These are phyloP conservation scores for Eulithis testata DNA, from an alignment of 2,888 invertebrate genomes.

Conservation along the genomic window DNA sequence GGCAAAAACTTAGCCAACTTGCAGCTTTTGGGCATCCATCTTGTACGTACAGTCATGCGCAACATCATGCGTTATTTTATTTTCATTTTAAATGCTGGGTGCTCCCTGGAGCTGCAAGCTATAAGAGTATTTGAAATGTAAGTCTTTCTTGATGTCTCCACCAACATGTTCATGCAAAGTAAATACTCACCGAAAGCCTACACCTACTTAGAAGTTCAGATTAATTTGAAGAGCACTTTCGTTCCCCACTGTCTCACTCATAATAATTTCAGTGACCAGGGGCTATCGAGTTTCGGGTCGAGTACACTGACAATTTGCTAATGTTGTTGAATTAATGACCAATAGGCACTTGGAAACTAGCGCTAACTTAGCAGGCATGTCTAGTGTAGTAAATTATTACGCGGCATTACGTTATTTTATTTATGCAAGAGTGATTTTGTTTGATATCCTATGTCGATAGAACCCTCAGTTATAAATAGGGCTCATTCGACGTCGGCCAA, in stretches of 20 bases:
- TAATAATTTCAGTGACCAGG: constrained; percentile 70
- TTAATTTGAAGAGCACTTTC: constrained; percentile 44
- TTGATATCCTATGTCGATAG: constrained; percentile 31
- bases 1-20: constrained; percentile 78
- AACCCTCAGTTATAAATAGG: constrained; percentile 35
- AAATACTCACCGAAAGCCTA: neutral
- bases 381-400: constrained; percentile 4
- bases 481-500: constrained; percentile 41
- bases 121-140: too few relatives aligned
- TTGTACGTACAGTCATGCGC: constrained; percentile 53
- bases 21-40: constrained; percentile 68
- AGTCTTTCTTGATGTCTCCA: too few relatives aligned
- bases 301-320: constrained; percentile 66
- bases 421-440: constrained; percentile 23
- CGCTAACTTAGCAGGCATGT: constrained; percentile 6
- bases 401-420: constrained; percentile 14
- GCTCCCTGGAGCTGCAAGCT: too few relatives aligned
- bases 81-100: neutral
- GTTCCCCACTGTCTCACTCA: constrained; percentile 48
- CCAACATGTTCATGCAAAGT: too few relatives aligned
- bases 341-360: constrained; percentile 23
- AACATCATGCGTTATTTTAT: constrained; percentile 16
- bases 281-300: constrained; percentile 77
- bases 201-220: neutral
- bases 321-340: constrained; percentile 49